Evolutionary conservation across 1,140 invertebrate species (phyloP), one percentile per base, ranked within the genome.

Genomic region (Neomicropteryx cornuta): DNA sequence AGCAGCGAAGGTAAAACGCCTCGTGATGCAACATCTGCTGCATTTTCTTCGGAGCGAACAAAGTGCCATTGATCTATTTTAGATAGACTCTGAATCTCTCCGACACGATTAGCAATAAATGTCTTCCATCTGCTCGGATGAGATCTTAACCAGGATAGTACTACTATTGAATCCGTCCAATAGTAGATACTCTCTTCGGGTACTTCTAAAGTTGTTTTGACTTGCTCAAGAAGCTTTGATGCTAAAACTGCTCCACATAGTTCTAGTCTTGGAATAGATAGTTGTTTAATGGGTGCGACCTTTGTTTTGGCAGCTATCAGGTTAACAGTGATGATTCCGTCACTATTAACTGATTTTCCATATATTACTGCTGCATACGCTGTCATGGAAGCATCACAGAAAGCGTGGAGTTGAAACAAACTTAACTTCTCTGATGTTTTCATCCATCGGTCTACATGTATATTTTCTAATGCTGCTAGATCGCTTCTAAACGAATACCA

Each of bases 11-110:
- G 33, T 13, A 36, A n/a, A 4, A 49, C 3, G 11, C 66, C 66
- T 34, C 66, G 44, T 4, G 64, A 66, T 5, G 53, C 36, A 3
- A 48, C 38, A 50, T 73, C 67, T 2, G 62, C 62, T 22, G 63
- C 61, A 47, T 72, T 71, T 1, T 58, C 33, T 16, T 36, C 29
- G 1, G 57, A 49, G 5, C 37, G 28, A 0, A 70, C 53, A 43
- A 71, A 58, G 17, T 28, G 13, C 70, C 66, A 73, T 17, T 58
- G 33, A 5, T 34, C 29, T 2, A 24, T 17, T 16, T 37, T 27
- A 10, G 50, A 40, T n/a, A 45, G 37, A 16, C 37, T 37, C 31
- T 52, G 47, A 21, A 67, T 63, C 41, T 53, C 37, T 1, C 49
- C 18, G 1, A 66, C 56, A 13, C 62, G 36, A 53, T 53, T 47